A percentile compares a stretch with the other conserved stretches of the same genome.
Conservation (phyloP, 2,113 vertebrate genomes). For the Ictalurus furcatus region DNA sequence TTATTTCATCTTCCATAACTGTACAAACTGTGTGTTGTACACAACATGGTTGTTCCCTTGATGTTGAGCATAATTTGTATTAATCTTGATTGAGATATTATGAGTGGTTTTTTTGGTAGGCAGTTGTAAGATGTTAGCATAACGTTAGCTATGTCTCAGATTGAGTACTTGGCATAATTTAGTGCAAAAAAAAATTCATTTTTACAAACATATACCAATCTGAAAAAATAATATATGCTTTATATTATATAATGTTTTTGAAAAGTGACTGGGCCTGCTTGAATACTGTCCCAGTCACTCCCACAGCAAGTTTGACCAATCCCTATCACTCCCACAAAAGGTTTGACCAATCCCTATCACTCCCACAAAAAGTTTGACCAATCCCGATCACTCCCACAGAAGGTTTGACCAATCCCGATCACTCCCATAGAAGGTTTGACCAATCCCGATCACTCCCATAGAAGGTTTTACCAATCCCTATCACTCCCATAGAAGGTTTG, state of each 20-base stretch:
- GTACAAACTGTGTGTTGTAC: background rate
- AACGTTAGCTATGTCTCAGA: background rate
- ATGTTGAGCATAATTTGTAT: background rate
- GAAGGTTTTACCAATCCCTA: background rate
- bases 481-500: background rate
- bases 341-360: background rate
- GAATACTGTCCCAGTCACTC: background rate
- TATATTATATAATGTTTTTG: background rate
- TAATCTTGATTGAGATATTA: background rate
- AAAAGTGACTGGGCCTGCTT: background rate
- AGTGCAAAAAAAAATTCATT: background rate
- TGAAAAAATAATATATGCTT: too few relatives aligned
- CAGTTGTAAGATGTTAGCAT: background rate
- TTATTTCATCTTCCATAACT: background rate
- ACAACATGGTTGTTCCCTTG: background rate
- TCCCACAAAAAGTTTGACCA: background rate
- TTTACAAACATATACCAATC: too few relatives aligned
- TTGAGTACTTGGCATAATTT: background rate
- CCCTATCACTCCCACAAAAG: rapidly evolving
- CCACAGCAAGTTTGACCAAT: background rate
- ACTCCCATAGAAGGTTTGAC: background rate
- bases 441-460: background rate
- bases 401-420: background rate
- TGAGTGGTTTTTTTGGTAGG: background rate
- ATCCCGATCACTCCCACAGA: background rate